These are phyloP conservation scores for Eulemur rufifrons DNA, from an alignment of 2,113 vertebrate species.

Conservation along the genomic window DNA sequence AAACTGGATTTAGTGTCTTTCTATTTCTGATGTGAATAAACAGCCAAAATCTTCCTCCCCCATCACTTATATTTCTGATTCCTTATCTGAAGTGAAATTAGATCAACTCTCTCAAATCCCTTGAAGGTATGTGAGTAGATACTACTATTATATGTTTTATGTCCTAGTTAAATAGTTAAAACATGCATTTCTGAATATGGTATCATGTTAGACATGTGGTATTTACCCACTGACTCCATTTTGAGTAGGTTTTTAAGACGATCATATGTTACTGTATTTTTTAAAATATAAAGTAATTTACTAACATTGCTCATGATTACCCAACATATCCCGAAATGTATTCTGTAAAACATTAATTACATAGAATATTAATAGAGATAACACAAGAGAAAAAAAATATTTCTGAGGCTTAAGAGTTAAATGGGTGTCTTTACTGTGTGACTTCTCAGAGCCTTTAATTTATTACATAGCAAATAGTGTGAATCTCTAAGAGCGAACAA, in stretches of 20 bases:
- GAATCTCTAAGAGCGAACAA: not conserved
- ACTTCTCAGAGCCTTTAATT: not conserved
- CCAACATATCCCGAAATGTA: constrained; percentile 3
- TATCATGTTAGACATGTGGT: not conserved
- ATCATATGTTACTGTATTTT: not conserved
- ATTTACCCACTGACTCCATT: not conserved
- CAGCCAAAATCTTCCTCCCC: not conserved
- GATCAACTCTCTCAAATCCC: not conserved
- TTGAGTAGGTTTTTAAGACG: not conserved
- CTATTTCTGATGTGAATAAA: not conserved
- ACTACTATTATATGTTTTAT: not conserved
- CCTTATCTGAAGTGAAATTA: not conserved
- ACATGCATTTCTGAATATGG: not conserved
- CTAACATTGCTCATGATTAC: not conserved
- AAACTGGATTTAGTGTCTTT: not conserved
- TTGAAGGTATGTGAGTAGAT: not conserved
- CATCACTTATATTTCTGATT: not conserved
- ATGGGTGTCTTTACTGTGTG: not conserved
- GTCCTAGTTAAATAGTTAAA: not conserved
- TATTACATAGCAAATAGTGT: not conserved
- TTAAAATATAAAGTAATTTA: not conserved
- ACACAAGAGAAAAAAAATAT: not conserved
- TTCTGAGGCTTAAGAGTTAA: not conserved
- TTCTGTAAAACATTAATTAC: not conserved
- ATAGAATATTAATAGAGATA: not conserved